Percentiles rank a stretch among this genome's conserved stretches.
phyloP scores from a whole-genome alignment of 1,140 invertebrate species.

The Subanguina moxae region DNA sequence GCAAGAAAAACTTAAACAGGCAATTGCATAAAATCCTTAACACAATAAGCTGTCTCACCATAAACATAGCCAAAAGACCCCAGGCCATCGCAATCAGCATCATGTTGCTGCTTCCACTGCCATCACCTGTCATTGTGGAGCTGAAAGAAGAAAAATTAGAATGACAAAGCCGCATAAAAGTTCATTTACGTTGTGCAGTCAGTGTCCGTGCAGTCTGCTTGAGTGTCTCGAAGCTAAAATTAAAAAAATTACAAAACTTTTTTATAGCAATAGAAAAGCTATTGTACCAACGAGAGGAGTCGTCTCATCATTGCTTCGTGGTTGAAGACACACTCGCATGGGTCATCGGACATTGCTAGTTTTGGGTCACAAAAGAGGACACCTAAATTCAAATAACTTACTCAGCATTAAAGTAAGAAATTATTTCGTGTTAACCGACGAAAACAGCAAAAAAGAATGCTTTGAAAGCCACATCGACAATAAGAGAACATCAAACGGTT shows the following conservation, averaged over 20 bases:
- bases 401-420: too few species aligned
- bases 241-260: background rate
- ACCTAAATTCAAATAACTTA: too few species aligned
- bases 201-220: constrained; percentile 31
- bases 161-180: too few species aligned
- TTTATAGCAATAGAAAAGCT: background rate
- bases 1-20: constrained; percentile 14
- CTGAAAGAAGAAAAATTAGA: background rate
- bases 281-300: constrained; percentile 21
- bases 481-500: too few species aligned
- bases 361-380: background rate
- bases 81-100: constrained; percentile 32
- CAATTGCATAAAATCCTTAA: background rate
- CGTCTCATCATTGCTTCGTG: constrained; percentile 37
- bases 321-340: constrained; percentile 38
- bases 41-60: background rate
- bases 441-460: too few species aligned
- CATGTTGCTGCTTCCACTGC: constrained; percentile 15
- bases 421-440: too few species aligned
- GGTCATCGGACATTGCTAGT: constrained; percentile 18
- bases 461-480: too few species aligned
- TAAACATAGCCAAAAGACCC: constrained; percentile 29
- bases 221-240: constrained; percentile 24
- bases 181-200: constrained; percentile 17
- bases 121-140: background rate